Evolutionary conservation across 2,113 vertebrate genomes (phyloP), one percentile per base, ranked within the genome.

Genomic region (Laticauda laticaudata): DNA sequence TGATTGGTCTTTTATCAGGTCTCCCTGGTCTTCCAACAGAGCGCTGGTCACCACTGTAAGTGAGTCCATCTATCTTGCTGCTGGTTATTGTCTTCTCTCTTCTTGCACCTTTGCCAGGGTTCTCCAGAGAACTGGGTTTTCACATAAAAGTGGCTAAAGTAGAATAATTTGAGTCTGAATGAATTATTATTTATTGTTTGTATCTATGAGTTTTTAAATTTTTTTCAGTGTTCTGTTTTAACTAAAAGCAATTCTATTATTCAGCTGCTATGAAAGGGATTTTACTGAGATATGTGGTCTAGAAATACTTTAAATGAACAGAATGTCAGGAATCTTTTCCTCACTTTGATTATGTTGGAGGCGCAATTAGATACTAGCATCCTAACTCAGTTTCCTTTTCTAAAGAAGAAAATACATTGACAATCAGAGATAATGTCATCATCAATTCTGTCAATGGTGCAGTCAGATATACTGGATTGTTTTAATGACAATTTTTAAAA

Each of bases 281-380:
- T 81, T 81, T 39, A 81, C 0, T 39, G 34, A 0, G 6, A 81
- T 39, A 39, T 81, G 34, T 20, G 15, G 2, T 75, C 69, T 34
- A 39, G 34, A 81, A 81, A 81, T 81, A 81, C 5, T 2, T 39
- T 39, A 81, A 81, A 39, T 93, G 94, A 96, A 90, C 90, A 93
- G 94, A 95, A 89, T 91, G 93, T 57, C 93, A 90, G 34, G 39
- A 95, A 94, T 94, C 94, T 91, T 95, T 92, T 75, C 90, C 43
- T 90, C 61, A 91, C 94, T 94, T 51, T 69, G 86, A 94, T 94
- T 92, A 94, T 34, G 75, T 51, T 48, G 85, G 54, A 91, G 88
- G 64, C 61, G 90, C 87, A 90, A 87, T 92, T 93, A 91, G n/a
- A 91, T 94, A 91, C 89, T 91, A 94, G 91, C 53, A 56, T 89